Evolutionary conservation across 2,113 vertebrate species (phyloP), one percentile per base, ranked within the genome.

Genomic region (Gulo gulo): DNA sequence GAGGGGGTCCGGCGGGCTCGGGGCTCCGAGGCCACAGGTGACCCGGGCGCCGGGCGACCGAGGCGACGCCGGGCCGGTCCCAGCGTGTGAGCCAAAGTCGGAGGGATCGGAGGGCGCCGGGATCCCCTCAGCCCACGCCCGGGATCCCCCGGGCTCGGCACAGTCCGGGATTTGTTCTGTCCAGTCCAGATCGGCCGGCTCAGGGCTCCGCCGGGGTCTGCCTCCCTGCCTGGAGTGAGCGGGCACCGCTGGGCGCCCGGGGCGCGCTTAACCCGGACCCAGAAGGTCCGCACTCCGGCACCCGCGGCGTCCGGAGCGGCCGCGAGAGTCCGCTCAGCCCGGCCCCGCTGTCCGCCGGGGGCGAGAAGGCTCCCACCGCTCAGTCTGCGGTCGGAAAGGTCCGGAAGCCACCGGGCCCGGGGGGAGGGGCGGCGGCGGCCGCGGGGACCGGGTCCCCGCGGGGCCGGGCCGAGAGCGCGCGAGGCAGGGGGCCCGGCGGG

Each of bases 1-100:
- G 82, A 74, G n/a, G 80, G 90, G 92, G 95, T 96, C 90, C 24
- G 39, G 89, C 15, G 61, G 85, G 55, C 31, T 88, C 39, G 20
- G 79, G 79, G 36, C 80, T 69, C 69, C 59, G 79, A 78, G 98
- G 96, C 97, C 98, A 96, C 98, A 98, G 95, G 97, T 97, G 98
- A 97, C 92, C 45, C n/a, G 79, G 90, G 83, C 84, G 65, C 88
- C 21, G 80, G 87, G 91, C 47, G 74, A 86, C 91, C 45, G 67
- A 87, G 74, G 85, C 20, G 88, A 97, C 57, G 57, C 93, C 71
- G 57, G 93, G 71, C 91, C 23, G 59, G 95, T 96, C 83, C 79
- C 74, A 82, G 96, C 13, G 74, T 81, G 65, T 29, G 24, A 96
- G 69, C 87, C 83, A 42, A 95, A 96, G 97, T 97, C 97, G 26